A percentile compares a stretch with the other conserved stretches of the same genome.
These are phyloP conservation scores for Cettia cetti DNA, from an alignment of 2,113 vertebrate species.

Conservation along the genomic window DNA sequence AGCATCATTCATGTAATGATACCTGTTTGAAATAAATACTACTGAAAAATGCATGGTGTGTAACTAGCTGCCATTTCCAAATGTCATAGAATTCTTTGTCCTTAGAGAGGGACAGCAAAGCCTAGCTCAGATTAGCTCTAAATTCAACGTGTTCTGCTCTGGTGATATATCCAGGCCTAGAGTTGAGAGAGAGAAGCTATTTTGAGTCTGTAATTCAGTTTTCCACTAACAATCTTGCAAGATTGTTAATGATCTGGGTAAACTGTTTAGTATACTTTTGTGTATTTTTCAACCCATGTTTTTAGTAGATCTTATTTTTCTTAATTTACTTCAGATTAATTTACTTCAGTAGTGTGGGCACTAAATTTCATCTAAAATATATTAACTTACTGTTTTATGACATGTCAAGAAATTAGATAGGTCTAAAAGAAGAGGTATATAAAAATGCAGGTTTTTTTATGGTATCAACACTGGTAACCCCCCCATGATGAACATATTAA, in stretches of 20 bases:
- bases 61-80: background rate
- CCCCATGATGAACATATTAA: background rate
- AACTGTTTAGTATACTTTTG: background rate
- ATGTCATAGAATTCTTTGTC: background rate
- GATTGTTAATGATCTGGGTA: background rate
- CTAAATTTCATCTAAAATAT: background rate
- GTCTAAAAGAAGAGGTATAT: background rate
- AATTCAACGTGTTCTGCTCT: background rate
- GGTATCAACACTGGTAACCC: background rate
- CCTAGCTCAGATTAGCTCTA: background rate
- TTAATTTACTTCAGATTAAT: background rate
- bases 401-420: background rate
- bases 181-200: background rate
- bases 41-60: background rate
- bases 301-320: background rate
- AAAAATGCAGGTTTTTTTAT: background rate
- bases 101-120: background rate
- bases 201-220: background rate
- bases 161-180: background rate
- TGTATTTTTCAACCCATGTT: background rate
- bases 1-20: background rate
- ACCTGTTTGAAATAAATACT: background rate
- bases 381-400: background rate
- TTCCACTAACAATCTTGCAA: background rate
- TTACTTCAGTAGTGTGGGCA: background rate